phyloP scores from a whole-genome alignment of 2,797 vertebrate species.

The Choloepus didactylus region DNA sequence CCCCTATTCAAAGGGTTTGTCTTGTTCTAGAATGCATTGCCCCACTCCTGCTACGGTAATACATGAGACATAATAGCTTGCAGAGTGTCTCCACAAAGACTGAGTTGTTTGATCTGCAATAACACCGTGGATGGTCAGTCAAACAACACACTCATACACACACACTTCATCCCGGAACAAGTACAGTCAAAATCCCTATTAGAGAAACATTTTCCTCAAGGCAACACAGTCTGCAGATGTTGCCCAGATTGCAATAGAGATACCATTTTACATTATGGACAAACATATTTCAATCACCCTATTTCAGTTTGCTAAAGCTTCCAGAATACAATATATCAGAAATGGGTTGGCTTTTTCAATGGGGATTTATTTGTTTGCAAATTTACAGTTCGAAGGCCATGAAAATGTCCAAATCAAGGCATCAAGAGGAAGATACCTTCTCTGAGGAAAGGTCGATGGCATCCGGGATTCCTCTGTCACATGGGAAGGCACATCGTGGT shows the following conservation, averaged over 20 bases:
- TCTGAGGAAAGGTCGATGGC: too few species aligned
- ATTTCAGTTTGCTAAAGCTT: background rate
- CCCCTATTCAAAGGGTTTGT: background rate
- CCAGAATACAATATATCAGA: too few species aligned
- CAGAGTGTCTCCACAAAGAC: background rate
- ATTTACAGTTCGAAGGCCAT: too few species aligned
- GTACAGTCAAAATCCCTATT: background rate
- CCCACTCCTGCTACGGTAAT: background rate
- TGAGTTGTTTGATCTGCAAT: background rate
- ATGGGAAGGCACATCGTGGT: too few species aligned
- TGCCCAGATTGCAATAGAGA: background rate
- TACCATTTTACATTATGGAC: background rate
- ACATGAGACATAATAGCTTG: background rate
- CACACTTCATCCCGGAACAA: background rate
- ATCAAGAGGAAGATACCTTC: too few species aligned
- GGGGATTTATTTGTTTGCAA: too few species aligned
- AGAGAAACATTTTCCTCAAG: conserved; percentile 29
- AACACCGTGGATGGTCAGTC: background rate
- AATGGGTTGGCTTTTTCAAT: too few species aligned
- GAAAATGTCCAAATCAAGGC: too few species aligned
- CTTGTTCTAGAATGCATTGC: background rate
- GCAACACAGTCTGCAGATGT: background rate
- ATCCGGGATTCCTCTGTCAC: too few species aligned
- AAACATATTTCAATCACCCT: conserved; percentile 14
- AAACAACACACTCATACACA: background rate